Evolutionary conservation across 2,113 vertebrate species (phyloP).

Genomic region (Phasianus colchicus): DNA sequence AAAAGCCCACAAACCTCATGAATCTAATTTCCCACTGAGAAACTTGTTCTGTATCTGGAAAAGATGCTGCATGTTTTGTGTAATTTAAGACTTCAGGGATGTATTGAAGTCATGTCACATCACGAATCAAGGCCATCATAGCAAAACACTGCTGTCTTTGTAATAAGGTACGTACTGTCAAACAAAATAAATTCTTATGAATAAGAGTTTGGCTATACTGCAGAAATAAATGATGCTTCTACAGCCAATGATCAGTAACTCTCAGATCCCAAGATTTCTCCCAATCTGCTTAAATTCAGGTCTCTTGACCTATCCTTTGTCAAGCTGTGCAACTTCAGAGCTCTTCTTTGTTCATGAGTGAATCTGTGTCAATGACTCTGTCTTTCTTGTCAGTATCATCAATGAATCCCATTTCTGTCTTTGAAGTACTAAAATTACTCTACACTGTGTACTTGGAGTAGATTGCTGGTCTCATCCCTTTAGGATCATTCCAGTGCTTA

Average conservation of each 20-base stretch:
- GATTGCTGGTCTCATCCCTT: not conserved
- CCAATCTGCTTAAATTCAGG: not conserved
- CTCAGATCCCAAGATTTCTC: not conserved
- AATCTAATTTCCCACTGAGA: not conserved
- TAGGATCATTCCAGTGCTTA: not conserved
- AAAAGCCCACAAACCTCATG: not conserved
- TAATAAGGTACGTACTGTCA: not conserved
- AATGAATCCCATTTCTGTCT: not conserved
- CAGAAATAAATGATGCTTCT: not conserved
- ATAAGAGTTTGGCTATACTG: not conserved
- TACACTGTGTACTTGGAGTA: not conserved
- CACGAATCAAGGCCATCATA: not conserved
- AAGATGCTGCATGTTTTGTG: not conserved
- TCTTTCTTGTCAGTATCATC: not conserved
- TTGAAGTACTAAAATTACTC: constrained; percentile 10
- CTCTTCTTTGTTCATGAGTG: not conserved
- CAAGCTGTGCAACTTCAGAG: not conserved
- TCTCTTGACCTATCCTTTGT: not conserved
- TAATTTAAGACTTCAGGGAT: not conserved
- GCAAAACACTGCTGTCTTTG: not conserved
- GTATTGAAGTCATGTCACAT: not conserved
- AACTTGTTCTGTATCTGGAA: not conserved
- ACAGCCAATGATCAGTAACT: not conserved
- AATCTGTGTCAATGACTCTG: not conserved
- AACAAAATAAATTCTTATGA: not conserved